Base-by-base conservation (phyloP, 2,888 invertebrate species). In the Morpho helenor region DNA sequence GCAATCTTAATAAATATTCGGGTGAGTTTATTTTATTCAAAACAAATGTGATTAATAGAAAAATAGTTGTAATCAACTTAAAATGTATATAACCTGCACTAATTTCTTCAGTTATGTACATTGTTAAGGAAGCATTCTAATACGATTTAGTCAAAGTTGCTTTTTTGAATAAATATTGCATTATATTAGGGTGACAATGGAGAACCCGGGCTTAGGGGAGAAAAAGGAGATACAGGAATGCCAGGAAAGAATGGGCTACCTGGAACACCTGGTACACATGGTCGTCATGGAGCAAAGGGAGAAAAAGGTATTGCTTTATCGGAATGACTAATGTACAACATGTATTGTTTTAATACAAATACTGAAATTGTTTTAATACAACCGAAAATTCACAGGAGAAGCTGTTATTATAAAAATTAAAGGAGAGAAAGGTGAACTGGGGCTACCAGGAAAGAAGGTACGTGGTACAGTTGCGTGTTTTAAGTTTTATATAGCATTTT, bases 191-290 rank as follows among this genome's bases (percentile, higher is more conserved):
- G 65, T 3, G 39, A 59, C 10, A 64, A 66, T 43, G 66, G 66
- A 6, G 45, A 55, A 49, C 59, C 58, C 65, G 84, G 84, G 2
- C 45, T 50, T 7, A 70, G 62, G 52, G 88, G 89, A 9, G 73
- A 79, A 54, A 79, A 70, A 46, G 84, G 83, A 7, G 70, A 73
- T 31, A 63, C 62, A 10, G 93, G 93, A 45, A 74, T 79, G n/a
- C 66, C 71, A 9, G 91, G 92, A 7, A 53, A 70, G 48, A 73
- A 84, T 45, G 96, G 96, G 3, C 79, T 88, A 40, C 88, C 92
- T 43, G 97, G 96, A 2, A 87, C 92, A 22, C 90, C 94, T 63
- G 96, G 96, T 22, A 76, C 92, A 8, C 93, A 94, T 39, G 97
- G 97, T 43, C 91, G 87, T 0, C 90, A 94, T 58, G 97, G 96